These are phyloP conservation scores for Thera obeliscata DNA, from an alignment of 2,888 invertebrate species.

Conservation along the genomic window DNA sequence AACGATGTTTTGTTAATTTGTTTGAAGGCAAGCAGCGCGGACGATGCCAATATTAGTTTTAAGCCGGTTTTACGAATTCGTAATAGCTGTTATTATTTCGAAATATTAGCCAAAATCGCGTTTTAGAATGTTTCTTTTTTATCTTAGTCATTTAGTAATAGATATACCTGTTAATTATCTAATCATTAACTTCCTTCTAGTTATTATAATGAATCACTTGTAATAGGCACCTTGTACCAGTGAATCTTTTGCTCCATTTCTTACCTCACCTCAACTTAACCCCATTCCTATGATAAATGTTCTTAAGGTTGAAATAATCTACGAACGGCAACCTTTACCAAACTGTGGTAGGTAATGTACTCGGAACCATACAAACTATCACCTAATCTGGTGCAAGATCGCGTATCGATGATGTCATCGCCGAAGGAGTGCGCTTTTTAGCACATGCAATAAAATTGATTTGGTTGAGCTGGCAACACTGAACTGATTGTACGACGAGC, in stretches of 20 bases:
- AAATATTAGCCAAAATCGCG: conserved; percentile 17
- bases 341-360: conserved; percentile 19
- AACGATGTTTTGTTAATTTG: conserved; percentile 20
- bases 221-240: not conserved
- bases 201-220: conserved; percentile 3
- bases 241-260: conserved; percentile 19
- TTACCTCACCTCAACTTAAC: conserved; percentile 10
- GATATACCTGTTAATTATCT: not conserved
- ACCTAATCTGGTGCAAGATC: conserved; percentile 35
- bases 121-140: not conserved
- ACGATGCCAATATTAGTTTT: conserved; percentile 33
- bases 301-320: conserved; percentile 9
- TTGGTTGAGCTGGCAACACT: conserved; percentile 27
- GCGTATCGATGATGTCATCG: conserved; percentile 44
- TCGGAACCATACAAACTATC: conserved; percentile 18
- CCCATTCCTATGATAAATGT: conserved; percentile 7
- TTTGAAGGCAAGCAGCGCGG: conserved; percentile 37
- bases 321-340: conserved; percentile 16
- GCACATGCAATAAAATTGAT: conserved; percentile 38
- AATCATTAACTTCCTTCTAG: conserved; percentile 7
- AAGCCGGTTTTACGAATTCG: conserved; percentile 22
- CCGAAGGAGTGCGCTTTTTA: conserved; percentile 42
- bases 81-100: conserved; percentile 10
- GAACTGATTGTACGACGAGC: conserved; percentile 10
- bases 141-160: too few relatives aligned